Evolutionary conservation across 2,888 invertebrate species (phyloP).

Genomic region (Embidobia sp.): DNA sequence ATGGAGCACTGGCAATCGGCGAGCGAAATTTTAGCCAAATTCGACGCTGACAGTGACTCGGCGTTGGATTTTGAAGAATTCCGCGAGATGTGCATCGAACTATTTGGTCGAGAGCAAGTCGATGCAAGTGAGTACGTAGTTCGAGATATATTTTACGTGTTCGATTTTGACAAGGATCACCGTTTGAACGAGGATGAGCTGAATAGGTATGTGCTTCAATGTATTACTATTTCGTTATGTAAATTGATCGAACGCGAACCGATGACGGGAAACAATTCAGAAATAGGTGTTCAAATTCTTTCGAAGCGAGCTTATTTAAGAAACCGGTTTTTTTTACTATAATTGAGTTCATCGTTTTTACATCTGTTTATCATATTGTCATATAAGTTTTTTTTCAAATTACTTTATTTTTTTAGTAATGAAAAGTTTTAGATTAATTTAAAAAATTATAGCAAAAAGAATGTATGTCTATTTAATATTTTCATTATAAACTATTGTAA

Average conservation of each 20-base stretch:
- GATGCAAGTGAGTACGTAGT: slow-evolving; percentile 84
- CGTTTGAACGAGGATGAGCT: slow-evolving; percentile 90
- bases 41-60: slow-evolving; percentile 68
- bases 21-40: slow-evolving; percentile 60
- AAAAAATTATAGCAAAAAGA: no score
- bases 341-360: no score
- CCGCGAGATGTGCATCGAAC: slow-evolving; percentile 67
- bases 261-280: no score
- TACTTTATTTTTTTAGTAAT: no score
- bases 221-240: background rate
- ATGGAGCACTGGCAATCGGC: slow-evolving; percentile 59
- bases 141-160: slow-evolving; percentile 89
- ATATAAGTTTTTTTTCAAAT: no score
- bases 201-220: slow-evolving; percentile 76
- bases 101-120: slow-evolving; percentile 70
- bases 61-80: slow-evolving; percentile 70
- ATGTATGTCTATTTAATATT: no score
- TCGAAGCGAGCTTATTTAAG: background rate
- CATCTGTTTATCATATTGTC: no score
- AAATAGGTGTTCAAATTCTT: no score
- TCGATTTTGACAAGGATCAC: slow-evolving; percentile 89
- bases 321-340: no score
- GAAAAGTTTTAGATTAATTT: no score
- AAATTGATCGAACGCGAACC: background rate
- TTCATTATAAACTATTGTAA: no score